A percentile compares a stretch with the other conserved stretches of the same genome.
Conservation (phyloP, 2,797 vertebrate genomes). For the Darevskia nairensis region DNA sequence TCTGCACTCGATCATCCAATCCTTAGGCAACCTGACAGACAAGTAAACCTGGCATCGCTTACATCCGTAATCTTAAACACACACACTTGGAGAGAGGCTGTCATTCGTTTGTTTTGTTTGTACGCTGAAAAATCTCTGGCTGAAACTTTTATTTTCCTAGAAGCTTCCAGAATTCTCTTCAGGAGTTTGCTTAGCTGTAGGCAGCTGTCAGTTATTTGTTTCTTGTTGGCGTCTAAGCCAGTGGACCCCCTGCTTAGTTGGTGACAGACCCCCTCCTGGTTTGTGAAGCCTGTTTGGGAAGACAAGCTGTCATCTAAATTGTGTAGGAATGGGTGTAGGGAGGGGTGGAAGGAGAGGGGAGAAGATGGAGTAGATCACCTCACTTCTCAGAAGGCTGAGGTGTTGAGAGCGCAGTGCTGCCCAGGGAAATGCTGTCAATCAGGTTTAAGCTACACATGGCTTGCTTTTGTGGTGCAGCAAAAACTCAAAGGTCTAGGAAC, state of each 20-base stretch:
- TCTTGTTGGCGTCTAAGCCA: constrained; percentile 40
- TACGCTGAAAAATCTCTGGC: not conserved
- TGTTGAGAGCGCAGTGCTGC: constrained; percentile 20
- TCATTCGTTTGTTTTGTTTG: constrained; percentile 42
- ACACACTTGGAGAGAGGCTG: not conserved
- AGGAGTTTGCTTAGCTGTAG: constrained; percentile 24
- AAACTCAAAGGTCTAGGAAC: not conserved
- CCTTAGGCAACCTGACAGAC: constrained; percentile 8
- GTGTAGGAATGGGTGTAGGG: fast-evolving
- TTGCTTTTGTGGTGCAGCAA: not conserved
- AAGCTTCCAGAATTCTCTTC: constrained; percentile 34
- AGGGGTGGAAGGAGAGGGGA: not conserved
- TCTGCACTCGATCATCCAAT: not conserved
- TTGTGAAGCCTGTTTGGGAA: not conserved
- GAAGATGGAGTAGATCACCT: constrained; percentile 50
- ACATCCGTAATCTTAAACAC: not conserved
- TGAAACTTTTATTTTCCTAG: constrained; percentile 40
- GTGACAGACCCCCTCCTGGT: constrained; percentile 48
- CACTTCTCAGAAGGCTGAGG: constrained; percentile 32
- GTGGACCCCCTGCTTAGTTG: constrained; percentile 29
- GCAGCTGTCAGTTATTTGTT: constrained; percentile 45
- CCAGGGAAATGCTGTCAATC: constrained; percentile 40
- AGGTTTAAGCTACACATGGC: constrained; percentile 29
- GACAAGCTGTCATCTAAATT: constrained; percentile 57
- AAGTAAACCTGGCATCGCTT: constrained; percentile 22